A percentile compares a stretch with the other conserved stretches of the same genome.
These are phyloP conservation scores for Condylura cristata DNA, from an alignment of 2,113 vertebrate species.

Conservation along the genomic window DNA sequence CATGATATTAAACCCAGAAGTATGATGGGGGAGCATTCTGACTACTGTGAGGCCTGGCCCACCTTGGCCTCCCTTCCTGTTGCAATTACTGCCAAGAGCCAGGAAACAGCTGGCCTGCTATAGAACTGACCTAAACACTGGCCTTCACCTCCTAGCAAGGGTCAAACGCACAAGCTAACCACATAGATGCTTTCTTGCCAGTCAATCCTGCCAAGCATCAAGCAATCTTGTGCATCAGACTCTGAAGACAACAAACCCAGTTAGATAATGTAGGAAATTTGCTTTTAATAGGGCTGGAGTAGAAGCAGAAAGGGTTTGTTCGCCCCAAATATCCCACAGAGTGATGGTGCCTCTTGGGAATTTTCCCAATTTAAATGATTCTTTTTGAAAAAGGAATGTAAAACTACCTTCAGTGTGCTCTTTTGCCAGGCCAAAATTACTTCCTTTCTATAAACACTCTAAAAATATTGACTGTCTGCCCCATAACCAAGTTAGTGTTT, in stretches of 20 bases:
- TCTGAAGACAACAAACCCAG: constrained; percentile 31
- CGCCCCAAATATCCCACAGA: constrained; percentile 43
- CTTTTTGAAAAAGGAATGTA: constrained; percentile 74
- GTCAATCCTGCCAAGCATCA: constrained; percentile 38
- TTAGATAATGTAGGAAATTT: constrained; percentile 65
- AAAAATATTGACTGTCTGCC: constrained; percentile 82
- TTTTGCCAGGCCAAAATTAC: constrained; percentile 80
- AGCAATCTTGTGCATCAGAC: constrained; percentile 16
- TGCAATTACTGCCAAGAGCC: background rate
- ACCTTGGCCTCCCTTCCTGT: background rate
- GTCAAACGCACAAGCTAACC: constrained; percentile 53
- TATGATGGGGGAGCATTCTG: background rate
- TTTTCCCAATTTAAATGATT: constrained; percentile 70
- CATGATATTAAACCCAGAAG: background rate
- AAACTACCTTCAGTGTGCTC: constrained; percentile 78
- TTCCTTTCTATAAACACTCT: constrained; percentile 83
- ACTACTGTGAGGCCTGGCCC: background rate
- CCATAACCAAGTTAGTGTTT: constrained; percentile 80
- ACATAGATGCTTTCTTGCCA: background rate
- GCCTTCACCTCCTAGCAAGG: constrained; percentile 17
- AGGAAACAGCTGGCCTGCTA: background rate
- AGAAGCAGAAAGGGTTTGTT: background rate
- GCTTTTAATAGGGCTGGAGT: constrained; percentile 40
- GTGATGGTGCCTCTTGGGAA: constrained; percentile 60
- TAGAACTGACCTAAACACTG: background rate